phyloP scores from a whole-genome alignment of 1,140 invertebrate genomes.

The Ladona fulva region DNA sequence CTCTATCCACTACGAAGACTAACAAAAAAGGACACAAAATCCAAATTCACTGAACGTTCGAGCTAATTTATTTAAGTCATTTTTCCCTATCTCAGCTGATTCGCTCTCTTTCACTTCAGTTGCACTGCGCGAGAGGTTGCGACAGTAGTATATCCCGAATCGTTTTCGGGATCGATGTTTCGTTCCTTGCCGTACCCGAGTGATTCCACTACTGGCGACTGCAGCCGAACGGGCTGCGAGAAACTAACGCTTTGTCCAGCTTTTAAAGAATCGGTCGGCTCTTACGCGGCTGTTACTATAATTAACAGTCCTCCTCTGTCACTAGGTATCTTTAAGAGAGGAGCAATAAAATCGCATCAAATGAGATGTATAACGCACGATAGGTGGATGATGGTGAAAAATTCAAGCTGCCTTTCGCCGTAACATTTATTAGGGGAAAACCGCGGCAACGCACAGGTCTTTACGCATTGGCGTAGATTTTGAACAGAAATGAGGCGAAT shows the following conservation, averaged over 20 bases:
- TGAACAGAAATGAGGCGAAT: no score
- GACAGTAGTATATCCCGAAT: not conserved
- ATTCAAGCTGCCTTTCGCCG: no score
- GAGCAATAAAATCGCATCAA: no score
- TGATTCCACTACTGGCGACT: not conserved
- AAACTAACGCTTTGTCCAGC: not conserved
- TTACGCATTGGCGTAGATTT: no score
- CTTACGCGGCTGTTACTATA: not conserved
- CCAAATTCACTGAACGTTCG: not conserved
- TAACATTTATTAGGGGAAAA: no score
- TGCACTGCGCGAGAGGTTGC: slow-evolving; percentile 1
- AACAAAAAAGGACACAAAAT: not conserved
- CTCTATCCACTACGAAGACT: not conserved
- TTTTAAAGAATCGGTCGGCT: not conserved
- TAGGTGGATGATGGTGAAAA: no score
- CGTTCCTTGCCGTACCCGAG: not conserved
- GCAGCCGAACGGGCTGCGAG: not conserved
- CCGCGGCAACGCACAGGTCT: no score
- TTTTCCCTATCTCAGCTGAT: not conserved
- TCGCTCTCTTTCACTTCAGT: not conserved
- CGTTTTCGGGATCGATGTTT: slow-evolving; percentile 3
- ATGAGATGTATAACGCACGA: no score
- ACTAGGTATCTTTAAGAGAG: not conserved
- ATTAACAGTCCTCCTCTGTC: not conserved
- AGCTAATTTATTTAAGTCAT: not conserved